These are phyloP conservation scores for Ptilorrhoa leucosticta DNA, from an alignment of 2,113 vertebrate genomes.

Conservation along the genomic window DNA sequence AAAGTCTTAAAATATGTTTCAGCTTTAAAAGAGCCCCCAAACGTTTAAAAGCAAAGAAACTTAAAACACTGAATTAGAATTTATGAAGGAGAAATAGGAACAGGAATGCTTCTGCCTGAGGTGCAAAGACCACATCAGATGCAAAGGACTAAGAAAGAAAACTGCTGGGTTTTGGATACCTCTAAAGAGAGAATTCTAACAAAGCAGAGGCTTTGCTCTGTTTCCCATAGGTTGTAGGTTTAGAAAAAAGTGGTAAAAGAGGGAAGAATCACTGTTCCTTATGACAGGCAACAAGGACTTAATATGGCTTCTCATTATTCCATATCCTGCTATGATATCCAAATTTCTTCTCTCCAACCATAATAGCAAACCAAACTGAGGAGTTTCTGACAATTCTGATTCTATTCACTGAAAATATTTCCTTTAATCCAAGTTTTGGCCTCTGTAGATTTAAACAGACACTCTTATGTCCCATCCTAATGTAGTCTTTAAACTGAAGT, in stretches of 20 bases:
- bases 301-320: constrained; percentile 18
- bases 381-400: neutral
- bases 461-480: neutral
- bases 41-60: constrained; percentile 41
- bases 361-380: neutral
- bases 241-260: neutral
- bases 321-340: neutral
- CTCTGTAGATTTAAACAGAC: neutral
- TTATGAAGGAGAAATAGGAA: constrained; percentile 51
- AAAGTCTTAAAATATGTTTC: constrained; percentile 35
- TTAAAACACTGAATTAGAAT: constrained; percentile 53
- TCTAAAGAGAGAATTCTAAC: constrained; percentile 53
- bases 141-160: constrained; percentile 56
- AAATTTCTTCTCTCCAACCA: neutral
- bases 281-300: neutral
- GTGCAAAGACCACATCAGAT: constrained; percentile 63
- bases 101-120: constrained; percentile 55
- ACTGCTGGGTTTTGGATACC: constrained; percentile 53
- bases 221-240: constrained; percentile 45
- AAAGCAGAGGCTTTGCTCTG: constrained; percentile 47
- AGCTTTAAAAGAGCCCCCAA: constrained; percentile 29
- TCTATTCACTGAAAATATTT: neutral
- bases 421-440: neutral
- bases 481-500: neutral
- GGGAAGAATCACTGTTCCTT: neutral